Percentiles rank a stretch among this genome's conserved stretches.
Evolutionary conservation across 2,888 invertebrate genomes (phyloP).

Genomic region (Drosophila helvetica): DNA sequence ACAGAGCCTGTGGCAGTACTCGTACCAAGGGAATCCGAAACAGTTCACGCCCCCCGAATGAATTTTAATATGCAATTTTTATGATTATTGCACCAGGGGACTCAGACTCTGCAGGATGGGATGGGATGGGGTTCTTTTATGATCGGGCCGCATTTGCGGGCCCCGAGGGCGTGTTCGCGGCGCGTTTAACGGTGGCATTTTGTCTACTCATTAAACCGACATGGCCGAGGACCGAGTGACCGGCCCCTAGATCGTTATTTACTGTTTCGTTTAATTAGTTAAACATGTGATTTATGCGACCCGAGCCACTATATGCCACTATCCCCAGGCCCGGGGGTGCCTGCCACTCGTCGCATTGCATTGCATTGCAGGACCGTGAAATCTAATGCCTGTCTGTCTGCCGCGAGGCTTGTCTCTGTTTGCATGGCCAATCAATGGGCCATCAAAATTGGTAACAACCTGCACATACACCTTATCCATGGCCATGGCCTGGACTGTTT

Average conservation of each 20-base stretch:
- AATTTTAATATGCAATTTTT: conserved; percentile 67
- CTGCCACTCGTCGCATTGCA: too few relatives aligned
- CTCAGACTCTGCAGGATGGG: conserved; percentile 15
- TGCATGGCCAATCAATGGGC: conserved; percentile 55
- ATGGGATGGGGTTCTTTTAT: conserved; percentile 40
- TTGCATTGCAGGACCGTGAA: conserved; percentile 18
- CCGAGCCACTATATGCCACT: not conserved
- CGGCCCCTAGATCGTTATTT: conserved; percentile 46
- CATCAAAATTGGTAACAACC: conserved; percentile 46
- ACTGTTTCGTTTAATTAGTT: conserved; percentile 61
- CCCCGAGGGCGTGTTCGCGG: conserved; percentile 10
- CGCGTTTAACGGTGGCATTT: conserved; percentile 56
- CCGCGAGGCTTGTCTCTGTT: conserved; percentile 6
- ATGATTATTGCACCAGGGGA: conserved; percentile 53
- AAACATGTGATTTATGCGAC: conserved; percentile 61
- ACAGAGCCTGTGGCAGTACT: not conserved
- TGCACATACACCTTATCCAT: conserved; percentile 21
- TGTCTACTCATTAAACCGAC: conserved; percentile 39
- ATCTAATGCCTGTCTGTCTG: conserved; percentile 33
- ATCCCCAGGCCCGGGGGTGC: too few relatives aligned
- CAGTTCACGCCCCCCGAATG: conserved; percentile 57
- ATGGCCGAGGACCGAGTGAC: conserved; percentile 13
- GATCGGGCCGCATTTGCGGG: conserved; percentile 38
- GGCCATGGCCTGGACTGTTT: conserved; percentile 46
- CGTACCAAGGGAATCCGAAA: conserved; percentile 21